These are phyloP conservation scores for Neoaliturus tenellus DNA, from an alignment of 2,888 invertebrate species.

Conservation along the genomic window DNA sequence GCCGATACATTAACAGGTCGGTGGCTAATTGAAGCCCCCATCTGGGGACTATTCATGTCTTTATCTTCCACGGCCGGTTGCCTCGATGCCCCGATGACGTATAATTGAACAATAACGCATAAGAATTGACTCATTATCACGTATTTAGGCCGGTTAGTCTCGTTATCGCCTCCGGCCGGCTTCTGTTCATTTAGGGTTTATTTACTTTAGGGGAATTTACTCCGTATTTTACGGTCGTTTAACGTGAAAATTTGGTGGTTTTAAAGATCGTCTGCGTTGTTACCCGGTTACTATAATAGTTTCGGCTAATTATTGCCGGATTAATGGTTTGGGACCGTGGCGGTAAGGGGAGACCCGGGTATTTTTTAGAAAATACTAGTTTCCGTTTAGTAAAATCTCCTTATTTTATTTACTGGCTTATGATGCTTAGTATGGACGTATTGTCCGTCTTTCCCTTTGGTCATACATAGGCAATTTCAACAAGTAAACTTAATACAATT, in stretches of 20 bases:
- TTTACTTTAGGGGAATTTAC: conserved; percentile 27
- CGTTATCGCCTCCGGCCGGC: background rate
- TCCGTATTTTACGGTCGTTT: conserved; percentile 22
- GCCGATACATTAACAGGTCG: conserved; percentile 14
- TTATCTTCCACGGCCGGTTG: conserved; percentile 15
- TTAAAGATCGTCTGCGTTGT: background rate
- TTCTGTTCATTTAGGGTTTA: conserved; percentile 14
- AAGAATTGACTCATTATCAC: conserved; percentile 28
- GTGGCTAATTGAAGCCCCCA: background rate
- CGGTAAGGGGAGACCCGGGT: too few relatives aligned
- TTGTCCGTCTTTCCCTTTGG: too few relatives aligned
- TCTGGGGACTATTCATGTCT: background rate
- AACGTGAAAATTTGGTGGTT: conserved; percentile 14
- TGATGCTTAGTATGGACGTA: too few relatives aligned
- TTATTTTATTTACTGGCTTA: too few relatives aligned
- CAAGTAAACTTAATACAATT: too few relatives aligned
- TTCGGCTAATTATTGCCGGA: too few relatives aligned
- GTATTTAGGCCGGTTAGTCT: background rate
- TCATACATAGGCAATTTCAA: too few relatives aligned
- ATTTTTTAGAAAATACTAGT: too few relatives aligned
- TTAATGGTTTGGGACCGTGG: too few relatives aligned
- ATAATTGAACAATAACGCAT: conserved; percentile 29
- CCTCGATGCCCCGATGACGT: background rate
- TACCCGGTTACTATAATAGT: too few relatives aligned
- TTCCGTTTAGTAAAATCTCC: too few relatives aligned